Percentiles rank a stretch among this genome's conserved stretches.
phyloP scores from a whole-genome alignment of 2,113 vertebrate species.

The Ictalurus punctatus region DNA sequence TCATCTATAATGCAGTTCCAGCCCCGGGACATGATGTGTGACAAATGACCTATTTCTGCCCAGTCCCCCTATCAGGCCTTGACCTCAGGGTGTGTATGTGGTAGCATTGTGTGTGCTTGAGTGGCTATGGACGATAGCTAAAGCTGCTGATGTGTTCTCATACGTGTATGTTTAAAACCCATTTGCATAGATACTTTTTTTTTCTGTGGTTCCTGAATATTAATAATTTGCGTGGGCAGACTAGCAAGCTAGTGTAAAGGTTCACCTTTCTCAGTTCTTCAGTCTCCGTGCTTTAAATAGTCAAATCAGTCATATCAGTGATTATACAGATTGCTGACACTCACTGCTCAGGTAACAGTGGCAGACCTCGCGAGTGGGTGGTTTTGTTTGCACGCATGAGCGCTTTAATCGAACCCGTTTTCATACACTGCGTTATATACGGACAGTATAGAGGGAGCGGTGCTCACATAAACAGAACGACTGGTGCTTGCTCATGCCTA shows the following conservation, averaged over 20 bases:
- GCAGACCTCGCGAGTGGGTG: conserved; percentile 33
- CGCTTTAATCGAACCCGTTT: conserved; percentile 13
- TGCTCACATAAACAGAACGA: neutral
- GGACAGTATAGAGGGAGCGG: neutral
- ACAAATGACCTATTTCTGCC: conserved; percentile 82
- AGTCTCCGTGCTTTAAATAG: conserved; percentile 45
- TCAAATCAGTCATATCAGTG: conserved; percentile 1
- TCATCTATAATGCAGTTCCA: conserved; percentile 78
- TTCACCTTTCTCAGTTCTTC: conserved; percentile 42
- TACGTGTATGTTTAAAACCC: conserved; percentile 22
- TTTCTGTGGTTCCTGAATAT: neutral
- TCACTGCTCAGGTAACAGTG: conserved; percentile 47
- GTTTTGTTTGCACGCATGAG: conserved; percentile 31
- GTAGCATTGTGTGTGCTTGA: neutral
- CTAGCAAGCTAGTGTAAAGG: conserved; percentile 40
- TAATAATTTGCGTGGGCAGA: neutral
- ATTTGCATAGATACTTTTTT: neutral
- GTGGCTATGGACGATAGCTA: conserved; percentile 41
- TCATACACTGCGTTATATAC: neutral
- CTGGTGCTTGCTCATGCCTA: conserved; percentile 17
- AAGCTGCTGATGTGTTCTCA: neutral
- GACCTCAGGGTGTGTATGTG: conserved; percentile 60
- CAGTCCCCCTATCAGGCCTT: conserved; percentile 73
- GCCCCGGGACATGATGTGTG: conserved; percentile 78
- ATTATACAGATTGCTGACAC: conserved; percentile 59